These are phyloP conservation scores for Drosophila lini DNA, from an alignment of 1,140 invertebrate genomes.

Conservation along the genomic window DNA sequence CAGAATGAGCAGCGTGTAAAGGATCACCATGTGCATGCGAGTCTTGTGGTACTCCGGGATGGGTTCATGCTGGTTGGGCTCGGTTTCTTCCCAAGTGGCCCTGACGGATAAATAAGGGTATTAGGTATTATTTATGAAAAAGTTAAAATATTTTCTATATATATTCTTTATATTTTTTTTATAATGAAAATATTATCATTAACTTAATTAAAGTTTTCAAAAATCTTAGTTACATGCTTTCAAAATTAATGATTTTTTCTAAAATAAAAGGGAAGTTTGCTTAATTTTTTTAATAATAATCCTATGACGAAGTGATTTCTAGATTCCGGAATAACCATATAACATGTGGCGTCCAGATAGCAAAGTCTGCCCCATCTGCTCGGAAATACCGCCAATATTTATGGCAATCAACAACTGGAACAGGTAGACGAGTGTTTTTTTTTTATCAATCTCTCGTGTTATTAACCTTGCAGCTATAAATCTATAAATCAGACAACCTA, in stretches of 20 bases:
- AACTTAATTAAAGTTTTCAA: too few species aligned
- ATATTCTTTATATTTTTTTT: too few species aligned
- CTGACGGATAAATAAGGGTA: conserved; percentile 17
- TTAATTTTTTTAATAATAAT: not conserved
- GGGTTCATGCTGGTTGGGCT: conserved; percentile 61
- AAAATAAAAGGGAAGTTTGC: too few species aligned
- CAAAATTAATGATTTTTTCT: not conserved
- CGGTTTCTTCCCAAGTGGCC: conserved; percentile 82
- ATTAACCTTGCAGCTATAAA: conserved; percentile 7
- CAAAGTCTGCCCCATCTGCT: conserved; percentile 16
- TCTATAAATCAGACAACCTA: conserved; percentile 10
- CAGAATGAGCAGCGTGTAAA: conserved; percentile 69
- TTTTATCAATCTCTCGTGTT: conserved; percentile 23
- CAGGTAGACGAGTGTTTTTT: conserved; percentile 10
- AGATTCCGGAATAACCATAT: conserved; percentile 23
- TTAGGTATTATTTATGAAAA: not conserved
- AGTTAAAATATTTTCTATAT: conserved; percentile 45
- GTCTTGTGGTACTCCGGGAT: conserved; percentile 51
- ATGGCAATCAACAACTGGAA: conserved; percentile 43
- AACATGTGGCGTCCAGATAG: conserved; percentile 29
- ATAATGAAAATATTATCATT: too few species aligned
- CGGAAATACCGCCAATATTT: conserved; percentile 32
- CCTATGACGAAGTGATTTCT: not conserved
- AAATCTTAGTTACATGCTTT: too few species aligned
- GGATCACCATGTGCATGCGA: conserved; percentile 48